phyloP scores from a whole-genome alignment of 2,797 vertebrate genomes.

The Anguilla obscura region DNA sequence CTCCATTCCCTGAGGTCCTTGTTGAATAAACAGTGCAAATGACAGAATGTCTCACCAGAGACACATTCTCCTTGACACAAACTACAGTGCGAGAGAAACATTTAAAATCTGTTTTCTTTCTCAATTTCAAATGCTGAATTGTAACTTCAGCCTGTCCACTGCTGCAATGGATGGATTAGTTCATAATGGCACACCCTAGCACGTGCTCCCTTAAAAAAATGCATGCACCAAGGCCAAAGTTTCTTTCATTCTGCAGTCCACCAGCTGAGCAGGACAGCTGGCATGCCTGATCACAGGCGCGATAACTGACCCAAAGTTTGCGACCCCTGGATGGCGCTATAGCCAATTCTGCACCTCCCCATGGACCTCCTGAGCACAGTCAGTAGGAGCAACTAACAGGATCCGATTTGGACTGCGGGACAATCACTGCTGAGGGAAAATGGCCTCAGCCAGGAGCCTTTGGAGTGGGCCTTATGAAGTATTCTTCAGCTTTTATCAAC shows the following conservation, averaged over 20 bases:
- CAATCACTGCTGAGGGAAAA: background rate
- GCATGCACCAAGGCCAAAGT: background rate
- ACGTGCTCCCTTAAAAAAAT: background rate
- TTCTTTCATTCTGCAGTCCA: background rate
- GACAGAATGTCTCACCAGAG: background rate
- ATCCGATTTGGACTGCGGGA: background rate
- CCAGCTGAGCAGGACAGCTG: background rate
- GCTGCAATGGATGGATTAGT: background rate
- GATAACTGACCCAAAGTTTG: background rate
- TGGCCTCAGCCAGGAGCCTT: background rate
- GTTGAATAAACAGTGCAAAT: background rate
- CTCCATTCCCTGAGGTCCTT: background rate
- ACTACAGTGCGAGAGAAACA: background rate
- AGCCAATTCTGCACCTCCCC: background rate
- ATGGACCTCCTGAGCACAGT: background rate
- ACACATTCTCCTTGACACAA: background rate
- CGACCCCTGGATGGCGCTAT: background rate
- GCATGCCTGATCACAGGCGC: background rate
- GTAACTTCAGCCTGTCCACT: background rate
- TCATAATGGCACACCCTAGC: background rate
- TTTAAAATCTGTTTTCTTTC: background rate
- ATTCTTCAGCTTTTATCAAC: background rate
- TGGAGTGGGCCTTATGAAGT: background rate
- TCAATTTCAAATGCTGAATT: background rate
- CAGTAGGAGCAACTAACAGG: background rate